These are phyloP conservation scores for Chrysina gloriosa DNA, from an alignment of 2,888 invertebrate species.

Conservation along the genomic window DNA sequence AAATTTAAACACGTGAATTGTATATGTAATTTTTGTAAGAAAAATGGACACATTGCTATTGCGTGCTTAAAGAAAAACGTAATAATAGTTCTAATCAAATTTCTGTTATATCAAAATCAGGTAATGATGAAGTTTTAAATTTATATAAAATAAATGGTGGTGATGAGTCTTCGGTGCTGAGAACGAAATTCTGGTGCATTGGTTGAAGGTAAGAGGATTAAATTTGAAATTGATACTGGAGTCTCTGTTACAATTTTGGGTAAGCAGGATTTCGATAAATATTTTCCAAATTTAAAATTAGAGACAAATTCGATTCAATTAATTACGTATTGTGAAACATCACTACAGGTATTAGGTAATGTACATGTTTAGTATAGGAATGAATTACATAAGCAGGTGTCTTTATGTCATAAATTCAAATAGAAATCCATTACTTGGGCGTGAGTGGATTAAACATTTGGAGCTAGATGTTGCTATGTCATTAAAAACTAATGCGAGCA, in stretches of 20 bases:
- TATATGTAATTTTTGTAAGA: constrained; percentile 1
- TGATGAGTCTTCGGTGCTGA: neutral
- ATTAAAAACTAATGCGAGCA: neutral
- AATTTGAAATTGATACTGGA: constrained; percentile 2
- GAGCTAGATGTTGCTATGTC: neutral
- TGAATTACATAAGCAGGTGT: neutral
- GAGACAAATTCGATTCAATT: neutral
- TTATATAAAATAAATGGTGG: neutral
- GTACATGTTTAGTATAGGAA: neutral
- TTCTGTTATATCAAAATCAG: neutral
- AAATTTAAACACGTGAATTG: neutral
- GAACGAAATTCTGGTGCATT: constrained; percentile 1
- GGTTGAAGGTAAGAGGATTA: neutral
- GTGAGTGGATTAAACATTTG: neutral
- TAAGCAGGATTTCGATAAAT: neutral
- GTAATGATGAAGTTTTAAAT: neutral
- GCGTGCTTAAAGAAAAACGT: neutral
- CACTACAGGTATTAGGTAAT: neutral
- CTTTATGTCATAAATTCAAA: neutral
- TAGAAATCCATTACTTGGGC: neutral
- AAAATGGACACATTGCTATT: neutral
- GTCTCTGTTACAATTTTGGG: neutral
- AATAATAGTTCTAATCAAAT: neutral
- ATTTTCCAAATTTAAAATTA: neutral
- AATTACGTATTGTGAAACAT: neutral